These are phyloP conservation scores for Staurois parvus DNA, from an alignment of 2,797 vertebrate genomes.

Conservation along the genomic window DNA sequence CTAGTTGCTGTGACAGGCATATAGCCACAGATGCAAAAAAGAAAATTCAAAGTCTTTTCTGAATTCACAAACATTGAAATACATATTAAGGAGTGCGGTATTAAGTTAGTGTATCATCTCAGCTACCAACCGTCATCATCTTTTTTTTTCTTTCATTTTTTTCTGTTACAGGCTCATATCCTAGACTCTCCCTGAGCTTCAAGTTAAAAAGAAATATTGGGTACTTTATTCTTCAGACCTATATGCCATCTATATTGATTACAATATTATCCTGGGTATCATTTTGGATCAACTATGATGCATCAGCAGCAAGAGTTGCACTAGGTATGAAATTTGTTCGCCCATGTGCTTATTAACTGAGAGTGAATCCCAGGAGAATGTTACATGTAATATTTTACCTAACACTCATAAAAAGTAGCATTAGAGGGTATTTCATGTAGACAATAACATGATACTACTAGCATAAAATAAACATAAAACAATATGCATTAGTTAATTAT, in stretches of 20 bases:
- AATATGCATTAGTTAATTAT: neutral
- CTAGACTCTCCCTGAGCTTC: constrained; percentile 97
- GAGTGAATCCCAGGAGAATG: neutral
- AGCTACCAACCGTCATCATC: neutral
- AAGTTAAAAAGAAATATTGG: constrained; percentile 98
- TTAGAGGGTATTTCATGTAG: too few species aligned
- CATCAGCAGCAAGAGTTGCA: constrained; percentile 97
- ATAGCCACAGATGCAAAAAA: constrained; percentile 15
- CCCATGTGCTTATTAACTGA: constrained; percentile 25
- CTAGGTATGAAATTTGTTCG: constrained; percentile 84
- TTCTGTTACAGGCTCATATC: constrained; percentile 89
- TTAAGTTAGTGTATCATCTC: constrained; percentile 8
- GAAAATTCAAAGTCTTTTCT: constrained; percentile 23
- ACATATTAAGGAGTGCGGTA: neutral
- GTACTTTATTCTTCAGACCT: constrained; percentile 99
- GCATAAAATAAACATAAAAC: neutral
- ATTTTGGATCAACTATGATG: constrained; percentile 99
- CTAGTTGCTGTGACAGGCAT: constrained; percentile 34
- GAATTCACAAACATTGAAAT: neutral
- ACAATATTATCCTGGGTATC: constrained; percentile 99
- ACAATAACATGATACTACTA: neutral
- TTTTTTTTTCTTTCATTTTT: constrained; percentile 10
- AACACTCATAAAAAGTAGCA: neutral
- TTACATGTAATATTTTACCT: neutral
- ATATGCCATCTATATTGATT: constrained; percentile 99